Evolutionary conservation across 2,113 vertebrate species (phyloP).

Genomic region (Ptychochromis oligacanthus): DNA sequence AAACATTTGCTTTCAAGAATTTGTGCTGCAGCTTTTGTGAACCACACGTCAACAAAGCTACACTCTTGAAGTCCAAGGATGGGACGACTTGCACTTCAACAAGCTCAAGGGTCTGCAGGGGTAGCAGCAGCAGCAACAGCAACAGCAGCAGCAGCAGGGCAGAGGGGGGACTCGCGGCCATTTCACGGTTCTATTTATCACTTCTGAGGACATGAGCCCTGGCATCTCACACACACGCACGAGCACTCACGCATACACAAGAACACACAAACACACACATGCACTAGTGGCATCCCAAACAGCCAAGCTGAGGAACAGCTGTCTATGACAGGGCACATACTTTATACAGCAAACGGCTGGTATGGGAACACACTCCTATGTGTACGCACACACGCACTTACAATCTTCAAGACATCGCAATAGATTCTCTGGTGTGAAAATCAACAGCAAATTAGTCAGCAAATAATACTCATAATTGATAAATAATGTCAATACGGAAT

Average conservation of each 20-base stretch:
- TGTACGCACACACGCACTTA: background rate
- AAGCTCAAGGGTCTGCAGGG: conserved; percentile 61
- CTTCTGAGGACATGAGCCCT: conserved; percentile 85
- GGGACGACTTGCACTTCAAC: conserved; percentile 40
- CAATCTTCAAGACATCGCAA: conserved; percentile 33
- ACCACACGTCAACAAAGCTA: background rate
- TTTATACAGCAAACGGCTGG: conserved; percentile 67
- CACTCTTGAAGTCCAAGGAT: conserved; percentile 10
- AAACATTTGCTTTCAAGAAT: conserved; percentile 1
- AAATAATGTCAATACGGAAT: background rate
- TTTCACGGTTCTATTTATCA: conserved; percentile 90
- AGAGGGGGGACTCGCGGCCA: conserved; percentile 74
- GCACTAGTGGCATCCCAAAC: conserved; percentile 85
- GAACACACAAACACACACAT: conserved; percentile 39
- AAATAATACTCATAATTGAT: background rate
- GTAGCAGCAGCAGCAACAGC: conserved; percentile 31
- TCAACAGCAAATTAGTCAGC: background rate
- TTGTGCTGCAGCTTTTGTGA: background rate
- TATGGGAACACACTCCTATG: conserved; percentile 7
- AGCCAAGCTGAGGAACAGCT: conserved; percentile 90
- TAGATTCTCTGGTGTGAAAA: conserved; percentile 2
- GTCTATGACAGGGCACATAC: conserved; percentile 83
- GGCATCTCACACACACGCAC: conserved; percentile 79
- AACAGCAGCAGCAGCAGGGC: conserved; percentile 49
- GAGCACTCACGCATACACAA: conserved; percentile 20